A percentile compares a stretch with the other conserved stretches of the same genome.
These are phyloP conservation scores for Nerophis ophidion DNA, from an alignment of 2,113 vertebrate species.

Conservation along the genomic window DNA sequence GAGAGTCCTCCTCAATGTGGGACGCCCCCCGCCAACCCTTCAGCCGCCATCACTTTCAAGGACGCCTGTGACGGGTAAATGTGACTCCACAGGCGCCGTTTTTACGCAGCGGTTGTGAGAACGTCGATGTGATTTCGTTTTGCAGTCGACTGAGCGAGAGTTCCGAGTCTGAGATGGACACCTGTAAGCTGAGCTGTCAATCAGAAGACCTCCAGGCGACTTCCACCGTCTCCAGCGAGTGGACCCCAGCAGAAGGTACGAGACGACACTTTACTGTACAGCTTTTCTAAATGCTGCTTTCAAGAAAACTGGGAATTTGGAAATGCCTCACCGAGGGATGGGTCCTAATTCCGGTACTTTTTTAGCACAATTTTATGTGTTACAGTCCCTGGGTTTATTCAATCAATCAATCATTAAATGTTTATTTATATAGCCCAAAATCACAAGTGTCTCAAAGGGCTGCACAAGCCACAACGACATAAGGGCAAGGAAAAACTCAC, in stretches of 20 bases:
- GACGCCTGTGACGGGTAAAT: constrained; percentile 77
- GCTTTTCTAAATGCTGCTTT: too few species aligned
- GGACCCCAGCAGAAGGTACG: constrained; percentile 81
- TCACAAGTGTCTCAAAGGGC: too few species aligned
- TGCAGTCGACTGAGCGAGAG: constrained; percentile 56
- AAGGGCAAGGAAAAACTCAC: too few species aligned
- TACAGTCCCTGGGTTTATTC: too few species aligned
- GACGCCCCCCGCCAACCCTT: constrained; percentile 63
- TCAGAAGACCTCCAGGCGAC: constrained; percentile 79
- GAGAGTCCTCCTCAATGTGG: constrained; percentile 58
- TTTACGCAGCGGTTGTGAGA: not conserved
- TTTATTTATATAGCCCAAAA: too few species aligned
- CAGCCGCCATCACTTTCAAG: constrained; percentile 63
- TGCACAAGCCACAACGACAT: too few species aligned
- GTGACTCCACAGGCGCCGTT: not conserved
- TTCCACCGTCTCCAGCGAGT: constrained; percentile 76
- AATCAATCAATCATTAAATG: too few species aligned
- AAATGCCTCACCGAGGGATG: too few species aligned
- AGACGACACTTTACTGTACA: not conserved
- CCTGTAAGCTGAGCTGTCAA: constrained; percentile 66
- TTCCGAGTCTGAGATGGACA: constrained; percentile 76
- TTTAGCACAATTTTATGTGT: too few species aligned
- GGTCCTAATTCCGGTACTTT: too few species aligned
- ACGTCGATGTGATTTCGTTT: not conserved
- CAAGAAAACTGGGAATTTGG: too few species aligned